Conservation (phyloP, 2,797 vertebrate species). For the Danio choprae region DNA sequence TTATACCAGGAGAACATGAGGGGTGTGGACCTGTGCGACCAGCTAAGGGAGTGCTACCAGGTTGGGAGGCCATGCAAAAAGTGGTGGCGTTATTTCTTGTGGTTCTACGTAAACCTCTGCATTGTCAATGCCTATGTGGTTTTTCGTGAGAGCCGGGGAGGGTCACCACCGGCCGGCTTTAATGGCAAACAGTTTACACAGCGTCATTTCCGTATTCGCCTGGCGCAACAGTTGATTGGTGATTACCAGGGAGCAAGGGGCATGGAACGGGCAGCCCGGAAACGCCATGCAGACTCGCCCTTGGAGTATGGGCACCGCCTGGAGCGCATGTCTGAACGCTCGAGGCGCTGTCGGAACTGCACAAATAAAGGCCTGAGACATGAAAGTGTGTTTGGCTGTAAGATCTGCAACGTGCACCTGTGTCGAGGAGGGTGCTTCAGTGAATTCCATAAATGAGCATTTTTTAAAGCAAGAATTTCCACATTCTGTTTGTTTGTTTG, state of each 20-base stretch:
- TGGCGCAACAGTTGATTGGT: conserved; percentile 85
- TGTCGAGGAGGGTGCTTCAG: conserved; percentile 86
- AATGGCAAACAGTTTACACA: conserved; percentile 85
- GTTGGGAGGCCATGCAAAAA: conserved; percentile 84
- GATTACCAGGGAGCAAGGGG: conserved; percentile 85
- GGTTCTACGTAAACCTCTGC: conserved; percentile 85
- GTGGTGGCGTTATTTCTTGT: conserved; percentile 88
- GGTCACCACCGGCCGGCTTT: conserved; percentile 77
- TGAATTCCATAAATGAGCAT: conserved; percentile 85
- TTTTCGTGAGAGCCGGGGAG: conserved; percentile 78
- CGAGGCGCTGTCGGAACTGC: conserved; percentile 85
- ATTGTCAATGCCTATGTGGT: conserved; percentile 84
- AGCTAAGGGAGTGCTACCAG: conserved; percentile 85
- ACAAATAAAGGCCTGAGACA: conserved; percentile 85
- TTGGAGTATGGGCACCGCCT: conserved; percentile 86
- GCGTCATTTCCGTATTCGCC: conserved; percentile 82
- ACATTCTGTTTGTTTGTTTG: conserved; percentile 63
- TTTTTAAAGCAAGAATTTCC: conserved; percentile 45
- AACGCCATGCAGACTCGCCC: conserved; percentile 82
- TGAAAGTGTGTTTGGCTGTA: conserved; percentile 85
- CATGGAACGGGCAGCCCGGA: conserved; percentile 83
- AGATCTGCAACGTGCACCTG: conserved; percentile 87
- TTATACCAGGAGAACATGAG: conserved; percentile 86
- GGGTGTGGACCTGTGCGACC: conserved; percentile 83
- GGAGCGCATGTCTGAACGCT: conserved; percentile 86